These are phyloP conservation scores for Zaprionus lineosus DNA, from an alignment of 2,888 invertebrate genomes.

Conservation along the genomic window DNA sequence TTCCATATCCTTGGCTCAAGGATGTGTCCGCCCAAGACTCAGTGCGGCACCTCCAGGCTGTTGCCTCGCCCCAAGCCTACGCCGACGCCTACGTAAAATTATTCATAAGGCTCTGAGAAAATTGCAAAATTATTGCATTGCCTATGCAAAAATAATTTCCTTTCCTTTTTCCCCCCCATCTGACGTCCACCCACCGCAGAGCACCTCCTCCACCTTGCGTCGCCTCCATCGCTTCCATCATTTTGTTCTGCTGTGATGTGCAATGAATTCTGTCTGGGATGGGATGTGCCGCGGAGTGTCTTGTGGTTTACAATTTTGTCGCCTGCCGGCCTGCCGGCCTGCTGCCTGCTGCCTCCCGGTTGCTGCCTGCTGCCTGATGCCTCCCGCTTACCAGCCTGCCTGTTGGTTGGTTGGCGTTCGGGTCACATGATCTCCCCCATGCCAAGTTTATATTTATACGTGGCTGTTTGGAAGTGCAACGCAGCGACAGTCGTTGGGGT, in stretches of 20 bases:
- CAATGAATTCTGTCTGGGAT: not conserved
- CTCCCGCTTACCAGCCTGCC: too few relatives aligned
- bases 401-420: slow-evolving; percentile 1
- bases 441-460: slow-evolving; percentile 72
- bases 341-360: not conserved
- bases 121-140: slow-evolving; percentile 6
- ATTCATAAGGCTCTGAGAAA: not conserved
- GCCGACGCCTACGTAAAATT: slow-evolving; percentile 8
- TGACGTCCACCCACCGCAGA: too few relatives aligned
- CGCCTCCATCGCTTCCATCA: too few relatives aligned
- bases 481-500: slow-evolving; percentile 19
- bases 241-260: slow-evolving; percentile 4
- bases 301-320: slow-evolving; percentile 8
- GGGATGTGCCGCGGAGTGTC: not conserved
- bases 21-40: slow-evolving; percentile 16
- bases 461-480: slow-evolving; percentile 59
- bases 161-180: too few relatives aligned
- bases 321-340: slow-evolving; percentile 2
- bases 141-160: slow-evolving; percentile 21
- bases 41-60: slow-evolving; percentile 12
- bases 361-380: slow-evolving; percentile 5
- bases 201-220: too few relatives aligned
- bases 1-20: slow-evolving; percentile 59
- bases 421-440: slow-evolving; percentile 74
- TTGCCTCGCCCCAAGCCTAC: too few relatives aligned